These are phyloP conservation scores for Epinephelus moara DNA, from an alignment of 2,113 vertebrate genomes.

Conservation along the genomic window DNA sequence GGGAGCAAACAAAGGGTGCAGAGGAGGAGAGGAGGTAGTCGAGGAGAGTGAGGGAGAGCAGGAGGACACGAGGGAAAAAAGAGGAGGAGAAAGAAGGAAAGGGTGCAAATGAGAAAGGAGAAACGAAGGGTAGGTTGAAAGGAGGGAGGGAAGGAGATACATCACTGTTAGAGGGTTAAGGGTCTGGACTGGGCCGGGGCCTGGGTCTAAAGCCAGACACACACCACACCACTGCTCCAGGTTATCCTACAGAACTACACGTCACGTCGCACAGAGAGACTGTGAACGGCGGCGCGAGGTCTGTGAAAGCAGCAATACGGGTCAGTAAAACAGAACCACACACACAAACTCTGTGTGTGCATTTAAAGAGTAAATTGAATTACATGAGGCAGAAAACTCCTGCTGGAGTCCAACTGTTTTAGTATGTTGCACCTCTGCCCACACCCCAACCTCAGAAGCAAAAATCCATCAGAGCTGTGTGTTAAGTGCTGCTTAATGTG, in stretches of 20 bases:
- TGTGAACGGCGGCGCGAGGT: constrained; percentile 28
- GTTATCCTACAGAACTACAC: constrained; percentile 32
- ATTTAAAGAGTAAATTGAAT: constrained; percentile 55
- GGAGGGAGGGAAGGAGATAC: constrained; percentile 70
- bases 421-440: background rate
- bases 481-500: background rate
- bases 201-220: constrained; percentile 70
- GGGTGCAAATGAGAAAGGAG: constrained; percentile 41
- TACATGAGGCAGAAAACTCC: constrained; percentile 56
- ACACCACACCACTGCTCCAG: constrained; percentile 49
- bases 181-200: constrained; percentile 60
- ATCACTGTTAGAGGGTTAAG: constrained; percentile 83
- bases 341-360: constrained; percentile 27
- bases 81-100: constrained; percentile 13
- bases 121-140: constrained; percentile 46
- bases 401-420: background rate
- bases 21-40: constrained; percentile 34
- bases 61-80: constrained; percentile 17
- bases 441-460: background rate
- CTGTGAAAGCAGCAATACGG: constrained; percentile 45
- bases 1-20: constrained; percentile 37
- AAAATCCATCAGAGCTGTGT: background rate
- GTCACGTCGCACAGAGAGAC: constrained; percentile 42
- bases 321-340: constrained; percentile 35
- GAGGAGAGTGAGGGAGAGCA: constrained; percentile 33